A percentile compares a stretch with the other conserved stretches of the same genome.
phyloP scores from a whole-genome alignment of 2,113 vertebrate species.

The Crocuta crocuta region DNA sequence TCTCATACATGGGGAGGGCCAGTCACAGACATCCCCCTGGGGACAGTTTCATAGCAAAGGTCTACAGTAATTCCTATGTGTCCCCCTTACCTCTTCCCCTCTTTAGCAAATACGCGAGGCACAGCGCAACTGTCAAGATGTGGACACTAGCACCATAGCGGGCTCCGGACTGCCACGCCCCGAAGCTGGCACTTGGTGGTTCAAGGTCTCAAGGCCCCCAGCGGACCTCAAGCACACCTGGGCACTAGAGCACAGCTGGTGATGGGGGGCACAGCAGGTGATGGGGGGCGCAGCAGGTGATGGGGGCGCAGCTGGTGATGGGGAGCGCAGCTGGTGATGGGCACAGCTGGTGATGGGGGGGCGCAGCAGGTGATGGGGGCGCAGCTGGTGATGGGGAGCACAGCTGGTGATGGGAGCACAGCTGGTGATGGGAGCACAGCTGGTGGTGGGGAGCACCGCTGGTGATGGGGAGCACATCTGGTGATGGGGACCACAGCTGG shows the following conservation, averaged over 20 bases:
- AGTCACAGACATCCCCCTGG: not conserved
- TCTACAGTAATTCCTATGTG: too few species aligned
- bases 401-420: too few species aligned
- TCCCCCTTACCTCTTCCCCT: not conserved
- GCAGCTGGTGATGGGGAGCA: too few species aligned
- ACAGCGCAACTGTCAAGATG: too few species aligned
- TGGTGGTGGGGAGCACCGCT: too few species aligned
- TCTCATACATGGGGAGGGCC: not conserved
- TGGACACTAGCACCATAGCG: accelerated
- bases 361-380: too few species aligned
- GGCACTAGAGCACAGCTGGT: not conserved
- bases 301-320: not conserved
- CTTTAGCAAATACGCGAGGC: not conserved
- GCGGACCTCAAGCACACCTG: accelerated
- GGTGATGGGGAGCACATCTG: too few species aligned
- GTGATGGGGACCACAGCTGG: too few species aligned
- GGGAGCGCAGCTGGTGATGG: too few species aligned
- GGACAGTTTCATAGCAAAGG: not conserved
- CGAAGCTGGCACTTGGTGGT: accelerated
- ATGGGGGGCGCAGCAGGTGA: not conserved
- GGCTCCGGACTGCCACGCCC: accelerated
- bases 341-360: too few species aligned
- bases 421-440: too few species aligned
- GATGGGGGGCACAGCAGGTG: too few species aligned
- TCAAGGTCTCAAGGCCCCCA: not conserved